phyloP scores from a whole-genome alignment of 2,888 invertebrate genomes.

The Endomychus coccineus region DNA sequence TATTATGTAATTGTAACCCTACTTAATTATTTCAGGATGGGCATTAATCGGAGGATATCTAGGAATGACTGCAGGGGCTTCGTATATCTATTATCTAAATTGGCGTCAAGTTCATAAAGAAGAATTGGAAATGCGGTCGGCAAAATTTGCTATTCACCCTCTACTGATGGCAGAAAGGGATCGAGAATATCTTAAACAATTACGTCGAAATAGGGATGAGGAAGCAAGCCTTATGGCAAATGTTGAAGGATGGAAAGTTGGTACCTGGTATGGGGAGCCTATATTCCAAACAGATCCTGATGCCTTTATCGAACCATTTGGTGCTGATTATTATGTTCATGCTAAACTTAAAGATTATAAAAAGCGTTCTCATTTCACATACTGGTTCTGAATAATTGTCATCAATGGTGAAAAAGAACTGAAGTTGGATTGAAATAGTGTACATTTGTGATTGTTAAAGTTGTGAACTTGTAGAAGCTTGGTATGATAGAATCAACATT shows the following conservation, averaged over 20 bases:
- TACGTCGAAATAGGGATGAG: conserved; percentile 71
- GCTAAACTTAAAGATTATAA: conserved; percentile 46
- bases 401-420: no score
- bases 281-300: conserved; percentile 66
- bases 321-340: conserved; percentile 69
- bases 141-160: conserved; percentile 68
- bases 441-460: no score
- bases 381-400: background rate
- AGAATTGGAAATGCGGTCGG: conserved; percentile 69
- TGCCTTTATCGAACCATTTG: conserved; percentile 54
- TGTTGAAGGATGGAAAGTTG: conserved; percentile 86
- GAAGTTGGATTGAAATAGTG: no score
- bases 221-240: conserved; percentile 84
- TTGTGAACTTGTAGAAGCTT: no score
- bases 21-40: conserved; percentile 47
- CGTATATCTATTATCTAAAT: conserved; percentile 53
- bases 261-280: conserved; percentile 80
- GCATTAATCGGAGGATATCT: conserved; percentile 56
- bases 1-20: conserved; percentile 11
- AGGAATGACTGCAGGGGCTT: conserved; percentile 49
- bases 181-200: conserved; percentile 72
- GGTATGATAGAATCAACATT: no score
- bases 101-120: conserved; percentile 49
- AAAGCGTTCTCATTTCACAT: conserved; percentile 38
- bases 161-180: conserved; percentile 78